These are phyloP conservation scores for Oryzias javanicus DNA, from an alignment of 2,113 vertebrate genomes.

Conservation along the genomic window DNA sequence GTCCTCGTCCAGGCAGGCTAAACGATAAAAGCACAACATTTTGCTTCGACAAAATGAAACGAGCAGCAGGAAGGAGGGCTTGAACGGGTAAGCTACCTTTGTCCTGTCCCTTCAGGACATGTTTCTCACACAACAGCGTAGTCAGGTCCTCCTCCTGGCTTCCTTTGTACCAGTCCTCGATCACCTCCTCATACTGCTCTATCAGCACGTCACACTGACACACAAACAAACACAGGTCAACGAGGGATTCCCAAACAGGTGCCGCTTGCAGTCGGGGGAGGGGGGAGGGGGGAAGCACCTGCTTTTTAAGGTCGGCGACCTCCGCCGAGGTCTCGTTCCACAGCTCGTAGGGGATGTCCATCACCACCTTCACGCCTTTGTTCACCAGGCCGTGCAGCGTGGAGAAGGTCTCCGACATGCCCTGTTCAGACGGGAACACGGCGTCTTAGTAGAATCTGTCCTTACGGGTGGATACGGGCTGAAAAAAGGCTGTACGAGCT, in stretches of 20 bases:
- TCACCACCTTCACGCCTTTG: constrained; percentile 97
- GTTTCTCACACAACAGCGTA: constrained; percentile 88
- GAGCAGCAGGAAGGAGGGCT: background rate
- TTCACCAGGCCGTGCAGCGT: constrained; percentile 94
- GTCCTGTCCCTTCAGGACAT: constrained; percentile 91
- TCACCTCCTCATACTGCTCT: constrained; percentile 92
- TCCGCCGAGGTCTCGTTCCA: constrained; percentile 98
- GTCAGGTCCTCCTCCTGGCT: constrained; percentile 92
- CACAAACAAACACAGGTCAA: background rate
- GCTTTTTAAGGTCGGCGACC: constrained; percentile 96
- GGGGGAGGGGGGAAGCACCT: constrained; percentile 72
- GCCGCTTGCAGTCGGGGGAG: background rate
- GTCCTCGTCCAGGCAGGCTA: constrained; percentile 62
- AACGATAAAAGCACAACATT: background rate
- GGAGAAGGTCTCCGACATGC: constrained; percentile 97
- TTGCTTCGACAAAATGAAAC: background rate
- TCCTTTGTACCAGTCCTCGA: constrained; percentile 96
- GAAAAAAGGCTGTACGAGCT: no score
- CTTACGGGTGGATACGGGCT: no score
- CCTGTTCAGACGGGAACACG: constrained; percentile 69
- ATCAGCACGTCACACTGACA: constrained; percentile 91
- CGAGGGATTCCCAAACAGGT: no score
- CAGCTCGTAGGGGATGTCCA: constrained; percentile 97
- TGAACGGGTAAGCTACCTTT: constrained; percentile 69
- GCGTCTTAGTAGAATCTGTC: background rate